These are phyloP conservation scores for Ptychadena robeensis DNA, from an alignment of 2,797 vertebrate species.

Conservation along the genomic window DNA sequence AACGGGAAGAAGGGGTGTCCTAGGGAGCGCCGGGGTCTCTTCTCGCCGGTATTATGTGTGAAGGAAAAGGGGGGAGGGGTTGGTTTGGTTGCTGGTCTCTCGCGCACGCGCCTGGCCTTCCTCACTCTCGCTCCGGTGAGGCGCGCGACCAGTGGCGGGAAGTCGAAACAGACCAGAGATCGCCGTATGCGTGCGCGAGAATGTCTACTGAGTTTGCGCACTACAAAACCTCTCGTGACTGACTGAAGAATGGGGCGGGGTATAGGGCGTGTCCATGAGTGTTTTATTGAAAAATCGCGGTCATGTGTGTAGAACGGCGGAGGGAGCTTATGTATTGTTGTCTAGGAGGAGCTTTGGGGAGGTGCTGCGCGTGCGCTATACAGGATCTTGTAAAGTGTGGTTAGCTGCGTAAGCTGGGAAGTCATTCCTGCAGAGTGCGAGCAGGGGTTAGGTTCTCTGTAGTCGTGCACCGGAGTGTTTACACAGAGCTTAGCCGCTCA, in stretches of 20 bases:
- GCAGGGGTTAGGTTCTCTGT: too few species aligned
- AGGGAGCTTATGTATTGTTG: neutral
- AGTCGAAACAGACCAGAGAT: conserved; percentile 56
- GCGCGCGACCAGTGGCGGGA: conserved; percentile 73
- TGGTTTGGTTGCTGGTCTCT: conserved; percentile 20
- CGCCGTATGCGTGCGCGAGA: neutral
- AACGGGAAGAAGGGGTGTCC: neutral
- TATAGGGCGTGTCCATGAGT: conserved; percentile 5
- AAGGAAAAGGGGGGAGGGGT: conserved; percentile 25
- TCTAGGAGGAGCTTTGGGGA: neutral
- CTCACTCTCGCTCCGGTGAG: conserved; percentile 63
- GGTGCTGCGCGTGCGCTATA: neutral
- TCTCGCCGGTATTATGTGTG: conserved; percentile 23
- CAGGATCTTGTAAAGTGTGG: neutral
- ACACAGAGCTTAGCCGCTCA: too few species aligned
- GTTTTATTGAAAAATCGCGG: neutral
- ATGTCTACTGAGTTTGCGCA: conserved; percentile 9
- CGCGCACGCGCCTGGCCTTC: conserved; percentile 34
- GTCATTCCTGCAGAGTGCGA: too few species aligned
- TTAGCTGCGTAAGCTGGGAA: neutral
- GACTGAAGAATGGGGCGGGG: neutral
- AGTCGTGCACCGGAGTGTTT: too few species aligned
- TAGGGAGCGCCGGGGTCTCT: neutral
- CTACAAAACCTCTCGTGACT: neutral
- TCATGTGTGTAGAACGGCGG: neutral